phyloP scores from a whole-genome alignment of 2,888 invertebrate species.

The Andrena praecox region DNA sequence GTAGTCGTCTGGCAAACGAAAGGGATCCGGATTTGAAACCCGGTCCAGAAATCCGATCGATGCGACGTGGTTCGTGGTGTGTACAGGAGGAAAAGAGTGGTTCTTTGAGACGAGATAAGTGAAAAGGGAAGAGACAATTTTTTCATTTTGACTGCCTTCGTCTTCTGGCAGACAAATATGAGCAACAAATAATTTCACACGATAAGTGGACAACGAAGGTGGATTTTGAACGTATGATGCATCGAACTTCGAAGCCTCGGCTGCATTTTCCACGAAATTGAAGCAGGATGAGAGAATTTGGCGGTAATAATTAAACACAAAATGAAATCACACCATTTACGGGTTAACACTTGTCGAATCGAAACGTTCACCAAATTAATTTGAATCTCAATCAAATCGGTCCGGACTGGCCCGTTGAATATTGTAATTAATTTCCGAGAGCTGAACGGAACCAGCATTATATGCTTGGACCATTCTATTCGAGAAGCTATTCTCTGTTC shows the following conservation, averaged over 20 bases:
- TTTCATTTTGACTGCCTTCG: background rate
- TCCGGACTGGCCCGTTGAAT: slow-evolving; percentile 1
- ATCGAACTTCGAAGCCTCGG: too few relatives aligned
- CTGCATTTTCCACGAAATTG: background rate
- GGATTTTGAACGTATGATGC: too few relatives aligned
- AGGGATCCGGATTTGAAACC: slow-evolving; percentile 4
- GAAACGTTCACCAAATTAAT: slow-evolving; percentile 10
- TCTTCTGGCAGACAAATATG: background rate
- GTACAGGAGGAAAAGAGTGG: background rate
- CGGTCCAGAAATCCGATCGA: slow-evolving; percentile 5
- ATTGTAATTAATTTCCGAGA: slow-evolving; percentile 51
- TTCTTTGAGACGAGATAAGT: background rate
- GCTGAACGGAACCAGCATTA: slow-evolving; percentile 34
- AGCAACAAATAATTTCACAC: too few relatives aligned
- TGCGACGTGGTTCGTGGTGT: background rate
- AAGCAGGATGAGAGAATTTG: background rate
- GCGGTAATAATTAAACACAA: background rate
- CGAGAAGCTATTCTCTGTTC: slow-evolving; percentile 42
- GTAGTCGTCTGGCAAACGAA: background rate
- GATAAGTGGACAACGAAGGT: too few relatives aligned
- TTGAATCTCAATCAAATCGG: slow-evolving; percentile 18
- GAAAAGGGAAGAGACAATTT: background rate
- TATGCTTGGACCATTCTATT: slow-evolving; percentile 41
- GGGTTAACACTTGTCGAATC: background rate
- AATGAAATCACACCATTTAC: background rate